A percentile compares a stretch with the other conserved stretches of the same genome.
phyloP scores from a whole-genome alignment of 2,797 vertebrate genomes.

The Thripadectes ignobilis region DNA sequence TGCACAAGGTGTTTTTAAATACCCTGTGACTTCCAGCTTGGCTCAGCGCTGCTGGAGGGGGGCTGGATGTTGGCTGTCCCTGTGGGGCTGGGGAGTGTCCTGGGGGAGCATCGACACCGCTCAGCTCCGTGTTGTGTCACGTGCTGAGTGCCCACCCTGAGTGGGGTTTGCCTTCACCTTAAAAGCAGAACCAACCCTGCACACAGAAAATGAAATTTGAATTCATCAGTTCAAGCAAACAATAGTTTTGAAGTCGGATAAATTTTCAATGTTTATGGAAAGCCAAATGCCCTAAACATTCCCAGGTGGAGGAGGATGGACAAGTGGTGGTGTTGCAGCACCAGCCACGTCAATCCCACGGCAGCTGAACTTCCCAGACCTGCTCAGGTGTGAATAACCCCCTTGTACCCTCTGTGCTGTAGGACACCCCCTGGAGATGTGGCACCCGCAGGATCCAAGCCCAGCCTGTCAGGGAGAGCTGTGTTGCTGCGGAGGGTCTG shows the following conservation, averaged over 20 bases:
- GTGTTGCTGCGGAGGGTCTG: background rate
- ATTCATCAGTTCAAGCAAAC: background rate
- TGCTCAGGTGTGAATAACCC: background rate
- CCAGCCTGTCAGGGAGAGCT: rapidly evolving
- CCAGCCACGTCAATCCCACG: rapidly evolving
- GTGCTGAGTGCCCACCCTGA: background rate
- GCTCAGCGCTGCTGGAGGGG: rapidly evolving
- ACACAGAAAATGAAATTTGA: background rate
- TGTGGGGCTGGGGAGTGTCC: background rate
- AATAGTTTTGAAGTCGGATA: background rate
- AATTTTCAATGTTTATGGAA: background rate
- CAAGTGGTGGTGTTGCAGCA: background rate
- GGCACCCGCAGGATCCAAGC: background rate
- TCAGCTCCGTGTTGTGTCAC: rapidly evolving
- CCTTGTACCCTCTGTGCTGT: background rate
- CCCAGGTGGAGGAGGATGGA: background rate
- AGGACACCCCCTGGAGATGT: rapidly evolving
- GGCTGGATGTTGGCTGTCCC: background rate
- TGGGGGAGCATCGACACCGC: rapidly evolving
- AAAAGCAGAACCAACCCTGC: background rate
- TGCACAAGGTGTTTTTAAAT: rapidly evolving
- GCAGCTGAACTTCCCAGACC: background rate
- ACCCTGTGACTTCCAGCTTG: background rate
- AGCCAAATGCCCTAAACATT: background rate
- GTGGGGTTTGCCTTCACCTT: background rate